phyloP scores from a whole-genome alignment of 92 coral and sea anemone species.

The Nematostella vectensis region DNA sequence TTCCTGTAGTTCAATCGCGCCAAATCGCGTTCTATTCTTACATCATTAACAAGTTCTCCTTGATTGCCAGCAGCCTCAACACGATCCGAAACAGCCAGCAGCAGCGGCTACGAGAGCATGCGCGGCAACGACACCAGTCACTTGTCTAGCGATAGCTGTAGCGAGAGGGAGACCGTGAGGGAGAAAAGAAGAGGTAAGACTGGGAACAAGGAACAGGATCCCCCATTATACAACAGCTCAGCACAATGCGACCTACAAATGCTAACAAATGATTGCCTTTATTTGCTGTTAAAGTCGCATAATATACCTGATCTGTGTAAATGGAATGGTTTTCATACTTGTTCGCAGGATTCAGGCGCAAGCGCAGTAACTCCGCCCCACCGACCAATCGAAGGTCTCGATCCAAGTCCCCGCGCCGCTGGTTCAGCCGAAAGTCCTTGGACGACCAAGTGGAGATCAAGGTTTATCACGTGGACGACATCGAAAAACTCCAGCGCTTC shows the following conservation, averaged over 20 bases:
- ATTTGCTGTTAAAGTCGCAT: too few relatives aligned
- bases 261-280: too few relatives aligned
- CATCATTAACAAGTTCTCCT: too few relatives aligned
- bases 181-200: constrained; percentile 57
- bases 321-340: too few relatives aligned
- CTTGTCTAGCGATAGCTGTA: constrained; percentile 90
- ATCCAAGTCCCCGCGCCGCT: constrained; percentile 64
- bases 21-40: too few relatives aligned
- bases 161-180: constrained; percentile 69
- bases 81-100: constrained; percentile 91
- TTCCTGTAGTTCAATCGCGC: too few relatives aligned
- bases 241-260: too few relatives aligned
- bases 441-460: constrained; percentile 68
- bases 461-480: constrained; percentile 80
- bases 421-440: constrained; percentile 83
- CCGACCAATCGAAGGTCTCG: constrained; percentile 50
- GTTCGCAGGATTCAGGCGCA: constrained; percentile 39
- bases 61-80: constrained; percentile 47
- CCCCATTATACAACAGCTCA: too few relatives aligned
- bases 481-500: constrained; percentile 49
- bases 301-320: too few relatives aligned
- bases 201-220: too few relatives aligned
- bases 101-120: constrained; percentile 99
- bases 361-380: constrained; percentile 71
- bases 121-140: constrained; percentile 85